Evolutionary conservation across 2,797 vertebrate genomes (phyloP).

Genomic region (Orestias chungarensis): DNA sequence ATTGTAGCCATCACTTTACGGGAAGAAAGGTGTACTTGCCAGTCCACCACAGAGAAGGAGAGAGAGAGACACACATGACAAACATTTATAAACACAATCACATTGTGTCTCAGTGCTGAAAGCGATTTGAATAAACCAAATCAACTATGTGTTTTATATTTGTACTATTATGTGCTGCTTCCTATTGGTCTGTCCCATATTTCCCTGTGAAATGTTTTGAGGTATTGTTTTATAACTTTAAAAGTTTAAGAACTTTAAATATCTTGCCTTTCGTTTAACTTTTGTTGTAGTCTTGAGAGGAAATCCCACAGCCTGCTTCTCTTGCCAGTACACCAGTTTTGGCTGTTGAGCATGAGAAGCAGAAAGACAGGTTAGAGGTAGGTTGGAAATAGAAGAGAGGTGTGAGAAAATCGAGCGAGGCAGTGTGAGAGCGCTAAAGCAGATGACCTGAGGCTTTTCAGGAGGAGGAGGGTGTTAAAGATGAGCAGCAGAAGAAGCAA

Average conservation of each 20-base stretch:
- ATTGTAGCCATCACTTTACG: too few species aligned
- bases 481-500: conserved; percentile 26
- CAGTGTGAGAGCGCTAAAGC: conserved; percentile 21
- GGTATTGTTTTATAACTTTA: background rate
- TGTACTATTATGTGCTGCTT: background rate
- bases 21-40: too few species aligned
- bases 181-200: background rate
- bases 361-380: conserved; percentile 21
- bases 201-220: background rate
- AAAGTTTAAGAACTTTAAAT: background rate
- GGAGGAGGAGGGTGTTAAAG: conserved; percentile 38
- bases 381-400: conserved; percentile 13
- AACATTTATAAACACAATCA: too few species aligned
- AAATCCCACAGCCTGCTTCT: conserved; percentile 49
- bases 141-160: background rate
- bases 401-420: conserved; percentile 23
- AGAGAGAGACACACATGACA: too few species aligned
- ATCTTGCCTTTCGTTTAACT: conserved; percentile 1
- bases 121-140: too few species aligned
- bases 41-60: too few species aligned
- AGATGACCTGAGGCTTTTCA: conserved; percentile 40
- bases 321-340: conserved; percentile 41
- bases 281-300: conserved; percentile 10
- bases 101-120: too few species aligned
- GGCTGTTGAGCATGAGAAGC: conserved; percentile 36